phyloP scores from a whole-genome alignment of 2,797 vertebrate species.

The Spondyliosoma cantharus region DNA sequence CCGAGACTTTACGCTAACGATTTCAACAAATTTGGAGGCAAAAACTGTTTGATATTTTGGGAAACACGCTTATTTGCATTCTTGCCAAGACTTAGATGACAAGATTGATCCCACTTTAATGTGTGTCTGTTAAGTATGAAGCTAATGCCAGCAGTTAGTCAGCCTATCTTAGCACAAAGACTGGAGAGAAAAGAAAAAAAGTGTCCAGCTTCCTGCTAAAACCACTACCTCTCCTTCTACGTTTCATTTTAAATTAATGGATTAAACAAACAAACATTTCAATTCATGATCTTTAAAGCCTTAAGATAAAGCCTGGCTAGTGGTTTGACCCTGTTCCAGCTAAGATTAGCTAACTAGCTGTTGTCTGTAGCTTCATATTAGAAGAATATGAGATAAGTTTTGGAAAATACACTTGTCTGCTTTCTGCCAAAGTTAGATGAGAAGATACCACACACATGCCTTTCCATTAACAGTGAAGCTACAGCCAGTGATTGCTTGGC shows the following conservation, averaged over 20 bases:
- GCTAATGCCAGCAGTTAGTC: neutral
- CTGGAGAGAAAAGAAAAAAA: conserved; percentile 9
- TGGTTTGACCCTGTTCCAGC: neutral
- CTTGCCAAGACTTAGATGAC: conserved; percentile 15
- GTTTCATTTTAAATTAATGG: neutral
- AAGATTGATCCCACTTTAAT: neutral
- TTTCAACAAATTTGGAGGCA: conserved; percentile 22
- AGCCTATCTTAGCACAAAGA: conserved; percentile 20
- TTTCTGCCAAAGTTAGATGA: neutral
- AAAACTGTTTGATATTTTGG: conserved; percentile 15
- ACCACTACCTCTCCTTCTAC: neutral
- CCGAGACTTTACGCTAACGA: conserved; percentile 24
- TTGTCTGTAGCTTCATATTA: neutral
- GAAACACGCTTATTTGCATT: conserved; percentile 1
- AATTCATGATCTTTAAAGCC: neutral
- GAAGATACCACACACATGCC: neutral
- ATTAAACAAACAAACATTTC: neutral
- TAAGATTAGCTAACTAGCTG: neutral
- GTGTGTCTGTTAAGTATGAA: neutral
- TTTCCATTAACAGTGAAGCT: neutral
- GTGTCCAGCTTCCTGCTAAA: neutral
- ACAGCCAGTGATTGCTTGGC: neutral
- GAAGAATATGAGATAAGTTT: neutral
- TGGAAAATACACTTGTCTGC: neutral
- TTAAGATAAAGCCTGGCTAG: neutral